Evolutionary conservation across 53 echinoderm and acorn worm genomes (phyloP).

Genomic region (Patiria pectinifera): DNA sequence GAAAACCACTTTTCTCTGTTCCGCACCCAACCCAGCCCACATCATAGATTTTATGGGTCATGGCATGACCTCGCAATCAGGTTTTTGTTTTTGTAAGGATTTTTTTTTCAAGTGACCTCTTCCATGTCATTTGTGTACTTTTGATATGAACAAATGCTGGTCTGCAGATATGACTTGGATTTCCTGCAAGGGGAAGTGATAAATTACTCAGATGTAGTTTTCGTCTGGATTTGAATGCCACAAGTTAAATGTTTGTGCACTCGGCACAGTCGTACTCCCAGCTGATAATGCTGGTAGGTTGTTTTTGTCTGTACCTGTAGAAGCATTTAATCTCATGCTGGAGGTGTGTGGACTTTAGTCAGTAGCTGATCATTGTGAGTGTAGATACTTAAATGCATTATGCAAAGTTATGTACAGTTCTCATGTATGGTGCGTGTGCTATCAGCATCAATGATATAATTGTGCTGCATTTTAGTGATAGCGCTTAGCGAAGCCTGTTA

Average conservation of each 20-base stretch:
- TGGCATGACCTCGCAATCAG: not conserved
- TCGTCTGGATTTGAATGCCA: not conserved
- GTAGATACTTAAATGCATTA: not conserved
- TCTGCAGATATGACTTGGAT: not conserved
- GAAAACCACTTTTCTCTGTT: too few species aligned
- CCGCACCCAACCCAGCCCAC: too few species aligned
- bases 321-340: not conserved
- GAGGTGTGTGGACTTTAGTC: not conserved
- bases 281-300: not conserved
- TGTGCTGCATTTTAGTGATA: too few species aligned
- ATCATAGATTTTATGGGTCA: not conserved
- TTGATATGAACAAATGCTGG: not conserved
- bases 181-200: conserved; percentile 50
- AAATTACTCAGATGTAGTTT: not conserved
- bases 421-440: not conserved
- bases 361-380: not conserved
- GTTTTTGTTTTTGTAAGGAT: not conserved
- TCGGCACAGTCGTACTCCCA: not conserved
- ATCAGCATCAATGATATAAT: too few species aligned
- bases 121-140: conserved; percentile 18
- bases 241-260: not conserved
- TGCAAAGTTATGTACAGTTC: not conserved
- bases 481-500: too few species aligned
- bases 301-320: not conserved
- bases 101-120: not conserved